Conservation (phyloP, 2,113 vertebrate genomes). For the Chinchilla lanigera region DNA sequence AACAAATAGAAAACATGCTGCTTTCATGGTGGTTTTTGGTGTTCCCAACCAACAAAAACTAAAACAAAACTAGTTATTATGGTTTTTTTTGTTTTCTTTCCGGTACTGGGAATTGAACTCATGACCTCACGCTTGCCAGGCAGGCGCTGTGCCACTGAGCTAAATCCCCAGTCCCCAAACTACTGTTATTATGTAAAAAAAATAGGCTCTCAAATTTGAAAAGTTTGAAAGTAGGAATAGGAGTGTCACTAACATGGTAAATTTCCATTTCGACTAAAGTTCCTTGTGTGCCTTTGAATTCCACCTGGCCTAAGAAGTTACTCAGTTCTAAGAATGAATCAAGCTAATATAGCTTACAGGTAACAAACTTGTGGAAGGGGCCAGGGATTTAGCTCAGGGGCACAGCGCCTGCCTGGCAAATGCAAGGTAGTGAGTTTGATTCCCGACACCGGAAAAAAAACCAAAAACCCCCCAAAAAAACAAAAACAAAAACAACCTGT, state of each 20-base stretch:
- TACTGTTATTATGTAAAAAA: background rate
- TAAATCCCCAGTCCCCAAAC: no score
- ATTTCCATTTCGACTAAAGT: background rate
- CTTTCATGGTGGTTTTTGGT: background rate
- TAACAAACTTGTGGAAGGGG: background rate
- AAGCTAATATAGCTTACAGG: background rate
- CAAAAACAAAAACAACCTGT: no score
- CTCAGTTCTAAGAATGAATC: background rate
- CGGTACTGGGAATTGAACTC: no score
- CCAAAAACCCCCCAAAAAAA: no score
- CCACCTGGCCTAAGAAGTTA: background rate
- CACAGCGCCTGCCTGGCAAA: no score
- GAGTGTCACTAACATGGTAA: background rate
- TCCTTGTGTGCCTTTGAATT: background rate
- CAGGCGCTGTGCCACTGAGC: no score
- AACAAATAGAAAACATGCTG: conserved; percentile 7
- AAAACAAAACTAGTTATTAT: no score
- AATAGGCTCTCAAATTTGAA: background rate
- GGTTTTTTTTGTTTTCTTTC: no score
- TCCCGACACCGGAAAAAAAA: no score
- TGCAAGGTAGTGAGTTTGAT: no score
- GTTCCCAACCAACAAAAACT: background rate
- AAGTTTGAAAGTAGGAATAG: background rate
- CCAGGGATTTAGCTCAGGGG: no score
- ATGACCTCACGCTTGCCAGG: no score